Conservation (phyloP, 2,113 vertebrate genomes). For the Scomber japonicus region DNA sequence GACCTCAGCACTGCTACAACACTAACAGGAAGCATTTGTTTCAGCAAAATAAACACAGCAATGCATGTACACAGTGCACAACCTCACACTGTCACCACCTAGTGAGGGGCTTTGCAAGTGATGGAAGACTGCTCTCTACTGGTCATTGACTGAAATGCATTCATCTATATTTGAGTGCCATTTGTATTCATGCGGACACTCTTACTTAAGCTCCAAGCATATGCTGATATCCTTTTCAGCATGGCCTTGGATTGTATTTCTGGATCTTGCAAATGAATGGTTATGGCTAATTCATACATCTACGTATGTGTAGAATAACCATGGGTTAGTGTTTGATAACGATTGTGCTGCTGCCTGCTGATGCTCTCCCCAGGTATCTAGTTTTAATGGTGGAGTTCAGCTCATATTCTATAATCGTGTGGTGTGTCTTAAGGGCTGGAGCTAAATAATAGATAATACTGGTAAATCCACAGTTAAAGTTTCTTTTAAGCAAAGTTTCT, state of each 20-base stretch:
- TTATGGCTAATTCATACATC: conserved; percentile 6
- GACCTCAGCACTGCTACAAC: conserved; percentile 32
- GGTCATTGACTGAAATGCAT: conserved; percentile 50
- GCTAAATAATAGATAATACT: conserved; percentile 60
- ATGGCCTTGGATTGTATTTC: conserved; percentile 15
- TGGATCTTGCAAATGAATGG: neutral
- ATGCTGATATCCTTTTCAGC: neutral
- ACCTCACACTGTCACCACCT: neutral
- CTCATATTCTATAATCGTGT: conserved; percentile 23
- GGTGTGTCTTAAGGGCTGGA: conserved; percentile 23
- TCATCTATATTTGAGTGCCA: neutral
- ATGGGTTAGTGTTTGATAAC: neutral
- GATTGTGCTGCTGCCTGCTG: neutral
- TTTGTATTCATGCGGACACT: conserved; percentile 7
- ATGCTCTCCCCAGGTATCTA: neutral
- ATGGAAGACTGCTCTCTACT: conserved; percentile 80
- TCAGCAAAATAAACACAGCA: conserved; percentile 18
- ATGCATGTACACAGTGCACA: neutral
- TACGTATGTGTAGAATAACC: neutral
- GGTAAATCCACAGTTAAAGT: conserved; percentile 47
- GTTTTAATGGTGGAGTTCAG: conserved; percentile 31
- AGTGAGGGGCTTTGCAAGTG: conserved; percentile 24
- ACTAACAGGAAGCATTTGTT: conserved; percentile 37
- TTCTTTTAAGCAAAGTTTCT: conserved; percentile 29
- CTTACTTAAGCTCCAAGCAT: neutral